Base-by-base conservation (phyloP, 2,888 invertebrate species). In the Linnaemya vulpina region DNA sequence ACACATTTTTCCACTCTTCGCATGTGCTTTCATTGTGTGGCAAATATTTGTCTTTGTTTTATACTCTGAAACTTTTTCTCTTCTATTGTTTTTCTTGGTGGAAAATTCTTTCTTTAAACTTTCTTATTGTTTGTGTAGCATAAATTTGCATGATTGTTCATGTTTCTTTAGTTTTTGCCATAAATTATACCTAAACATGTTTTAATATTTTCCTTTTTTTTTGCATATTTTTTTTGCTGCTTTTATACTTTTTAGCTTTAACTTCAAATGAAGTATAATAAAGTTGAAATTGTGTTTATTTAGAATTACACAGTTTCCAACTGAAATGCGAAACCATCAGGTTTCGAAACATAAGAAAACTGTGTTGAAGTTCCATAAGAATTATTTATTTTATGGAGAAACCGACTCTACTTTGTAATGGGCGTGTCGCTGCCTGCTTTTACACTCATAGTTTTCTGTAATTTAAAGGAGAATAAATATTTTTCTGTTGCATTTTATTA, bases 131-230 rank as follows among this genome's bases (percentile, higher is more conserved):
- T 70, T 63, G 15, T 35, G 7, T 76, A 35, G 49, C 30, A 46
- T 46, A 63, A 63, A 63, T 71, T 71, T 65, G 71, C 78, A 49
- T 83, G 55, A 30, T 25, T 38, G 74, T 63, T 67, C 46, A 25
- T 60, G 58, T 68, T 73, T 46, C 22, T 20, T 62, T 51, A 35
- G 62, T 62, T 55, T 55, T 62, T 55, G 38, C 9, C 74, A 82
- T 78, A 81, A 77, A 70, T 74, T 74, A 77, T 74, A 73, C 68
- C 40, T 70, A 51, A 30, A 25, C 74, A 70, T 76, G 62, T 70
- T 65, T 77, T 62, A 30, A 62, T 78, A 53, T 30, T 51, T 60
- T 38, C 9, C 10, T 3, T n/a, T 49, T n/a, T n/a, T 49, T 3
- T 22, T 25, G 25, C 7, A n/a, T 25, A n/a, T 43, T 17, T 22